These are phyloP conservation scores for Aphelenchoides avenae DNA, from an alignment of 1,140 invertebrate genomes.

Conservation along the genomic window DNA sequence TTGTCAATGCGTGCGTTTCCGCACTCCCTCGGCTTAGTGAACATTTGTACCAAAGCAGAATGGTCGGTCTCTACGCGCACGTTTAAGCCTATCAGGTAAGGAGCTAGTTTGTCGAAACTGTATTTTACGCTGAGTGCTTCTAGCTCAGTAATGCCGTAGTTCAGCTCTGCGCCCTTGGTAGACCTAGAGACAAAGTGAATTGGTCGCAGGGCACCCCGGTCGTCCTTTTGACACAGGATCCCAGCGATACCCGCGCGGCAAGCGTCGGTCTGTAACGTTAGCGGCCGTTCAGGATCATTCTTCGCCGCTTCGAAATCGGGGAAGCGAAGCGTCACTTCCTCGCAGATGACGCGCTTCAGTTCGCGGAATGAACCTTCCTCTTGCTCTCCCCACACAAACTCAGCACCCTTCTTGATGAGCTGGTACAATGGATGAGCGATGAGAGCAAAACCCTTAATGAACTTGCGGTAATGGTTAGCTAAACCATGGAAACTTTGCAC, in stretches of 20 bases:
- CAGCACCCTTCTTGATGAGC: conserved; percentile 11
- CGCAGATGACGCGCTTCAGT: conserved; percentile 25
- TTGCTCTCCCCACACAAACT: conserved; percentile 16
- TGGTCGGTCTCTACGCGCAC: conserved; percentile 17
- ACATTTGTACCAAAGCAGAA: conserved; percentile 9
- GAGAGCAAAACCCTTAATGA: conserved; percentile 18
- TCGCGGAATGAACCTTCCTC: conserved; percentile 23
- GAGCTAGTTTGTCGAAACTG: conserved; percentile 18
- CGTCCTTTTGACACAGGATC: conserved; percentile 35
- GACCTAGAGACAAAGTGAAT: not conserved
- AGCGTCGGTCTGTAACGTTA: conserved; percentile 39
- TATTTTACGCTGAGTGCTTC: conserved; percentile 19
- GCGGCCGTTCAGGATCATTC: conserved; percentile 14
- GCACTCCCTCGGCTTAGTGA: not conserved
- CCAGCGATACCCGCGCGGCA: conserved; percentile 20
- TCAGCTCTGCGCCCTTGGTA: conserved; percentile 6
- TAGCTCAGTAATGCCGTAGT: conserved; percentile 16
- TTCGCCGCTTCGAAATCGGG: conserved; percentile 24
- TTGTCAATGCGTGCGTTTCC: conserved; percentile 11
- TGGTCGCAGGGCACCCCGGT: conserved; percentile 16
- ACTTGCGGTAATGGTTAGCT: conserved; percentile 18
- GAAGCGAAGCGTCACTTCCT: conserved; percentile 19
- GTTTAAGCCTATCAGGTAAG: not conserved
- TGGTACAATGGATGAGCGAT: conserved; percentile 20
- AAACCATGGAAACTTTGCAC: conserved; percentile 26